Evolutionary conservation across 2,888 invertebrate genomes (phyloP).

Genomic region (Anthrax anthrax): DNA sequence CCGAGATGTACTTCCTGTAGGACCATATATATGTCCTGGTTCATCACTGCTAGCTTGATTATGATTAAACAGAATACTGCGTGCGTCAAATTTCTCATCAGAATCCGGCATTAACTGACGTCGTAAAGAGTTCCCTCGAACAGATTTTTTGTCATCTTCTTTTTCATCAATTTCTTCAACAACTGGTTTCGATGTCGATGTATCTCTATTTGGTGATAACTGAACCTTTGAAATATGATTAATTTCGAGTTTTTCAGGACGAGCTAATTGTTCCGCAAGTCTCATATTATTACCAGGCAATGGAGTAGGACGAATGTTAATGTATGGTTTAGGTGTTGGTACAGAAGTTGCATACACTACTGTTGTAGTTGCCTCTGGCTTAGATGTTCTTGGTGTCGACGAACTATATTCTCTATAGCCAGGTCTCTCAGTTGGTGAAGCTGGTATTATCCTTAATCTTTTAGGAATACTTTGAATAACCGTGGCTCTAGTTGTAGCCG

Average conservation of each 20-base stretch:
- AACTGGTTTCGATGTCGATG: slow-evolving; percentile 36
- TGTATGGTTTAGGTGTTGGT: slow-evolving; percentile 15
- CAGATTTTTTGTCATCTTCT: slow-evolving; percentile 29
- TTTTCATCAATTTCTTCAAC: slow-evolving; percentile 38
- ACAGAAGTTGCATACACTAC: slow-evolving; percentile 20
- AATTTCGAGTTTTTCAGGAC: slow-evolving; percentile 16
- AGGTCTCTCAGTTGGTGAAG: slow-evolving; percentile 17
- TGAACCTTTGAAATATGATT: slow-evolving; percentile 14
- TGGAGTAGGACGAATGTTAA: slow-evolving; percentile 16
- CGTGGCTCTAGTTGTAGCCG: slow-evolving; percentile 42
- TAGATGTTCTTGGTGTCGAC: slow-evolving; percentile 4
- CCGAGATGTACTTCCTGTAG: slow-evolving; percentile 46
- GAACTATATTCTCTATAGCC: slow-evolving; percentile 3
- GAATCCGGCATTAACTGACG: slow-evolving; percentile 46
- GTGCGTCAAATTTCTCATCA: slow-evolving; percentile 35
- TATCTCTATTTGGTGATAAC: slow-evolving; percentile 7
- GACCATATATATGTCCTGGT: slow-evolving; percentile 52
- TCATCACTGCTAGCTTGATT: slow-evolving; percentile 38
- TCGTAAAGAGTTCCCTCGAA: slow-evolving; percentile 44
- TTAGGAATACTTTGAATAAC: slow-evolving; percentile 52
- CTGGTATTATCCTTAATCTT: slow-evolving; percentile 33
- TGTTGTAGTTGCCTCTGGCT: slow-evolving; percentile 16
- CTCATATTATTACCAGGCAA: slow-evolving; percentile 8
- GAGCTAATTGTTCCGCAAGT: slow-evolving; percentile 10
- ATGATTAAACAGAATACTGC: slow-evolving; percentile 6